Base-by-base conservation (phyloP, 2,797 vertebrate species). In the Mionectes olivaceus region DNA sequence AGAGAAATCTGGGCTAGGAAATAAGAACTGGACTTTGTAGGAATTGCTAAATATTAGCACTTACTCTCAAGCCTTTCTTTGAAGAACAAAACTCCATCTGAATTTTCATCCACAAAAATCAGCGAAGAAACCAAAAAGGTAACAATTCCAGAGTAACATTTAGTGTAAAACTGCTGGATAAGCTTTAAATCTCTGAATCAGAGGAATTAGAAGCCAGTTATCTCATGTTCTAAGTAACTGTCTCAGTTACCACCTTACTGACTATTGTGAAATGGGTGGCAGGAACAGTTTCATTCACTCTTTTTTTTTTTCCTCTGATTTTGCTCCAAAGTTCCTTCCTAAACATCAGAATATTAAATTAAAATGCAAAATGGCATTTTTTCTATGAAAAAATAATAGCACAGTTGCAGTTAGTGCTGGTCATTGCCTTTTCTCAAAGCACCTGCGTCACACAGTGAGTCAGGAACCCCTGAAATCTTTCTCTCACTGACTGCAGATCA, bases 131-230 rank as follows among this genome's bases (percentile, higher is more conserved):
- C 15, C 21, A 37, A 82, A 81, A 81, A 80, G 64, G 43, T 77
- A 78, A 83, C 39, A 83, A 70, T 90, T 83, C 60, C 52, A 67
- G 52, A 80, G 37, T 22, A 85, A 91, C 71, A 94, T 60, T 77
- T 52, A 89, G 41, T 59, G 55, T 73, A 77, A 88, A 87, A 65
- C 47, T 92, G 39, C 50, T 95, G 59, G 39, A 86, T 86, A 83
- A 85, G 44, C 60, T 80, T 71, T 85, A 93, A 57, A 60, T 77
- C 49, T 93, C 56, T 71, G 76, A 85, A 89, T 80, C 79, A 68
- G 55, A 79, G 41, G 47, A 56, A 91, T 65, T 35, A 84, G 75
- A 92, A 89, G 79, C 23, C 84, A 83, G 49, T 60, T 84, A 83
- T 75, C 79, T 92, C 71, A 46, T 3, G 25, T 85, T 89, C 60